Conservation (phyloP, 2,797 vertebrate species). For the Rhinophrynus dorsalis region DNA sequence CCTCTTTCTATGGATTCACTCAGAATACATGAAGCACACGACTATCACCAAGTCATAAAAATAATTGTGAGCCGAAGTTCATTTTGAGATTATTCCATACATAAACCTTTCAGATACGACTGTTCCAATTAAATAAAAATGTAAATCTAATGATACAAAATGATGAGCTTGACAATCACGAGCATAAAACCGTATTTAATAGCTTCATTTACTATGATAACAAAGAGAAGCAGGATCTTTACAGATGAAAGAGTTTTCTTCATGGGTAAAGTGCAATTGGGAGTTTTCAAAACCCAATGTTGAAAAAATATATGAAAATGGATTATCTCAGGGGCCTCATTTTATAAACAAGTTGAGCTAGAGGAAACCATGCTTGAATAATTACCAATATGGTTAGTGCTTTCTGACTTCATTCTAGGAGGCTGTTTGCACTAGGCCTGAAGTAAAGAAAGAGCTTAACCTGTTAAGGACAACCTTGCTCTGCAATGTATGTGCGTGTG, state of each 20-base stretch:
- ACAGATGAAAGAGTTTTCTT: constrained; percentile 69
- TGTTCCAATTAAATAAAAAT: constrained; percentile 59
- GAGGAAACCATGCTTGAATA: constrained; percentile 53
- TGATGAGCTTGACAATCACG: constrained; percentile 60
- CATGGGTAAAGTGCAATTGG: constrained; percentile 58
- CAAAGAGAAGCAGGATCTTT: constrained; percentile 69
- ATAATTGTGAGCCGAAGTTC: constrained; percentile 50
- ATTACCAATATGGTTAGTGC: constrained; percentile 58
- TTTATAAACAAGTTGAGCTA: constrained; percentile 63
- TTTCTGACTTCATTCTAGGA: constrained; percentile 39
- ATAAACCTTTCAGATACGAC: constrained; percentile 51
- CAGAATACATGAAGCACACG: constrained; percentile 5
- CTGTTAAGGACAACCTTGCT: no score
- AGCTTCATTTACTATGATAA: constrained; percentile 74
- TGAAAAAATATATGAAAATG: constrained; percentile 74
- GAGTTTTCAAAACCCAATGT: constrained; percentile 65
- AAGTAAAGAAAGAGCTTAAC: constrained; percentile 15
- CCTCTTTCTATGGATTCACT: not conserved
- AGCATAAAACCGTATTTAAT: constrained; percentile 67
- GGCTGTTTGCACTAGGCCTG: constrained; percentile 16
- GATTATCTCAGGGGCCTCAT: constrained; percentile 66
- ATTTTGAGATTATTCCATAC: constrained; percentile 54
- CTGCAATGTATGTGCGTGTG: no score
- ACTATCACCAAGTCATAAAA: constrained; percentile 52
- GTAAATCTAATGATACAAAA: constrained; percentile 59